Percentiles rank a stretch among this genome's conserved stretches.
These are phyloP conservation scores for Xylocampa areola DNA, from an alignment of 2,888 invertebrate genomes.

Conservation along the genomic window DNA sequence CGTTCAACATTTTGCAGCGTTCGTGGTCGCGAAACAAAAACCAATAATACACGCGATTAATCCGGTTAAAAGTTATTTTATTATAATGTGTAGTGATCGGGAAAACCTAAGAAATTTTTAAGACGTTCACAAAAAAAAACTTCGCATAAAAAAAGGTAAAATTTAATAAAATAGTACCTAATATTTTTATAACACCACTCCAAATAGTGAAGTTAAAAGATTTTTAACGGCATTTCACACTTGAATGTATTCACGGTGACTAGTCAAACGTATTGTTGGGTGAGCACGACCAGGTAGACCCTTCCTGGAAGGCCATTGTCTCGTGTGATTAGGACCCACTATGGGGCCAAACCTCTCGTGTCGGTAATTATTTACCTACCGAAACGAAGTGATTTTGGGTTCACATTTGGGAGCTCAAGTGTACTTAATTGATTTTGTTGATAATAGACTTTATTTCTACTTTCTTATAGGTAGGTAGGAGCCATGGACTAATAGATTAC, in stretches of 20 bases:
- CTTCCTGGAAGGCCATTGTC: slow-evolving; percentile 72
- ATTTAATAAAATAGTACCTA: no score
- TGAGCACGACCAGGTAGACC: slow-evolving; percentile 70
- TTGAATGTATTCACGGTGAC: slow-evolving; percentile 43
- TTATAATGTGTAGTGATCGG: no score
- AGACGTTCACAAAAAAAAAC: no score
- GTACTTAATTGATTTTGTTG: slow-evolving; percentile 30
- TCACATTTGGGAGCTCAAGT: slow-evolving; percentile 23
- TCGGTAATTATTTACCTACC: slow-evolving; percentile 55
- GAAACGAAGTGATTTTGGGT: slow-evolving; percentile 22
- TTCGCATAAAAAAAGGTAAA: no score
- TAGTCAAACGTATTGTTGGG: slow-evolving; percentile 53
- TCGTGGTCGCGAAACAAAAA: no score
- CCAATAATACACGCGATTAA: no score
- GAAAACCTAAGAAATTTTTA: no score
- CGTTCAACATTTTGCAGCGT: no score
- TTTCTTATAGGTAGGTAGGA: no score
- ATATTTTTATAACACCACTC: slow-evolving; percentile 22
- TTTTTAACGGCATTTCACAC: slow-evolving; percentile 49
- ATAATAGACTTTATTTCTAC: no score
- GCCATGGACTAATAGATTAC: no score
- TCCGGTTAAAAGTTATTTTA: no score
- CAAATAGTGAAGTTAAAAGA: slow-evolving; percentile 24
- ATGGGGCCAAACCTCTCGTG: slow-evolving; percentile 32
- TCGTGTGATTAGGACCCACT: slow-evolving; percentile 64